Base-by-base conservation (phyloP, 2,797 vertebrate species). In the Psittacula echo region DNA sequence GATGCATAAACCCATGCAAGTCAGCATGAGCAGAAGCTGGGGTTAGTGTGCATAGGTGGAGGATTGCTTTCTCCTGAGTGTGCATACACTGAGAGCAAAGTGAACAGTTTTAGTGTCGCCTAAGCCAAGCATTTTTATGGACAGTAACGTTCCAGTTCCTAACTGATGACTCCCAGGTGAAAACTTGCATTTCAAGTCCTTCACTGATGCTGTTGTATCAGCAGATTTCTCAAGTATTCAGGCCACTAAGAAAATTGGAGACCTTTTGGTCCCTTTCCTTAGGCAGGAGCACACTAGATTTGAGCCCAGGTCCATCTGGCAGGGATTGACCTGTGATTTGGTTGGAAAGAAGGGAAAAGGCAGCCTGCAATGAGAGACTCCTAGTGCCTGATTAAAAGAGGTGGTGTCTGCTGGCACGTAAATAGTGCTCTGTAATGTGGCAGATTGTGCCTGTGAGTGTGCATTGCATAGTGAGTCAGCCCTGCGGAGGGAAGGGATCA, bases 401-500 rank as follows among this genome's bases (percentile, higher is more conserved):
- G 56, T 23, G 76, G 58, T 0, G 53, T 37, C 26, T 93, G 47
- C 78, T 4, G 26, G 81, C 50, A 48, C 34, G 22, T 26, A 23
- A 67, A 1, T 11, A 48, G 34, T 41, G 24, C 42, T 78, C 45
- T 1, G 3, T 45, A 12, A 2, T 2, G 29, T 51, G 86, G 90
- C 34, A 37, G 90, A 65, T 70, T 37, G 2, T 37, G 71, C 50
- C 70, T 51, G 76, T 24, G 62, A 76, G 65, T 8, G 64, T 32
- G 60, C 8, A 6, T 86, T 83, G 96, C 95, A 94, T 93, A 47
- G 94, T 97, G 96, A 97, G 94, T 97, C 96, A 97, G 87, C 89
- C 87, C 89, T 96, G 95, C 84, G 1, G 93, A 94, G 83, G 24
- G 32, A 48, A 48, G 48, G 29, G 41, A 89, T 47, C 5, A 5